Conservation (phyloP, 2,888 invertebrate genomes). For the Rapana venosa region DNA sequence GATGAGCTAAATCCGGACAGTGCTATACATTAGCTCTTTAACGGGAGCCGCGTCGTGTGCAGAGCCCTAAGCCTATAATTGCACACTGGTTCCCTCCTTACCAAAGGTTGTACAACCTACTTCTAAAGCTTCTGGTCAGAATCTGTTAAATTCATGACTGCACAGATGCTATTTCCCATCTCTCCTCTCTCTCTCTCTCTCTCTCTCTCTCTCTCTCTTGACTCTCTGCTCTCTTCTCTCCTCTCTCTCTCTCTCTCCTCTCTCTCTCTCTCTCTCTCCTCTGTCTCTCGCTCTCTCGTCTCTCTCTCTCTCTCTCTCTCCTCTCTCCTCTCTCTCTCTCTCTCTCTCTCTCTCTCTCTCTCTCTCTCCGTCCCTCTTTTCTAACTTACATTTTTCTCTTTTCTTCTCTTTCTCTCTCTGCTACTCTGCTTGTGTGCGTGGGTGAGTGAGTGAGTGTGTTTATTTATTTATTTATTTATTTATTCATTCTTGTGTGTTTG, state of each 20-base stretch:
- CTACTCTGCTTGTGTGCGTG: background rate
- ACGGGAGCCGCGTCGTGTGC: no score
- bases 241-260: background rate
- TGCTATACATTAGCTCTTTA: no score
- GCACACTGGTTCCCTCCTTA: no score
- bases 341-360: background rate
- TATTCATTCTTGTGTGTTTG: no score
- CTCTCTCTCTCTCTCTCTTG: background rate
- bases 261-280: background rate
- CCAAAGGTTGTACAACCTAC: no score
- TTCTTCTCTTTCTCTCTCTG: background rate
- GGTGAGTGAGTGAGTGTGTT: no score
- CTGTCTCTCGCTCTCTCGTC: background rate
- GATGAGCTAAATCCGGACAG: no score
- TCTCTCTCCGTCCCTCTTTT: background rate
- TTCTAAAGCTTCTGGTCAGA: no score
- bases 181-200: background rate
- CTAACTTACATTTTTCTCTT: background rate
- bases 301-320: background rate
- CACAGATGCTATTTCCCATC: no score
- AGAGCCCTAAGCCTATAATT: no score
- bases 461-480: no score
- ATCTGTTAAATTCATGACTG: no score
- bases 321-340: background rate
- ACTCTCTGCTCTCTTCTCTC: background rate